These are phyloP conservation scores for Carassius auratus DNA, from an alignment of 2,113 vertebrate genomes.

Conservation along the genomic window DNA sequence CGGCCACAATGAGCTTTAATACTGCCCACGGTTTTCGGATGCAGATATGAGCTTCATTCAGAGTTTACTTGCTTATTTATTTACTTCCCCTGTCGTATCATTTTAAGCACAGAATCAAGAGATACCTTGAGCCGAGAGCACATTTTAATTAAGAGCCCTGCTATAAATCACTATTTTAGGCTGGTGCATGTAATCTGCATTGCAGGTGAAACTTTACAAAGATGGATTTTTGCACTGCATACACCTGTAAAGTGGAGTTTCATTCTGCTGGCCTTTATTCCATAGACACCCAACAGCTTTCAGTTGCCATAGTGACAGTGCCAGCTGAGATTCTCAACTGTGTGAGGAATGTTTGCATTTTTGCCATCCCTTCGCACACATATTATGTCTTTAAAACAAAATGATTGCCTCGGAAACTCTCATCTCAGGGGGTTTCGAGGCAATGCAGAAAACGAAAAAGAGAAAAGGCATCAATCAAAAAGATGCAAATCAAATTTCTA, in stretches of 20 bases:
- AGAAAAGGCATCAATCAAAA: slow-evolving; percentile 11
- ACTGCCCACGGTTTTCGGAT: slow-evolving; percentile 62
- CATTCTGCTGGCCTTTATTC: slow-evolving; percentile 1
- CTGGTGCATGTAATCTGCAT: neutral
- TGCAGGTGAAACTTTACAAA: slow-evolving; percentile 4
- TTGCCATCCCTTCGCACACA: neutral
- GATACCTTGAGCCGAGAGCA: slow-evolving; percentile 29
- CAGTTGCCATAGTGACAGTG: slow-evolving; percentile 60
- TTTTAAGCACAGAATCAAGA: neutral
- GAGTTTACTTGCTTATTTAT: slow-evolving; percentile 54
- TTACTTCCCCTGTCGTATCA: slow-evolving; percentile 22
- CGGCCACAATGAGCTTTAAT: slow-evolving; percentile 63
- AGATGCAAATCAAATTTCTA: neutral
- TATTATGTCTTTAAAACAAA: slow-evolving; percentile 6
- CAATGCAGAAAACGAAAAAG: neutral
- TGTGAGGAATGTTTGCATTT: slow-evolving; percentile 19
- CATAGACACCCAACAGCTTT: slow-evolving; percentile 46
- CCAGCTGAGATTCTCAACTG: slow-evolving; percentile 23
- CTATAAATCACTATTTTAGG: slow-evolving; percentile 30
- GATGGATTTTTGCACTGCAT: neutral
- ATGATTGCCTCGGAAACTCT: slow-evolving; percentile 3
- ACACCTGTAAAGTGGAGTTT: slow-evolving; percentile 34
- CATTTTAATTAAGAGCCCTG: slow-evolving; percentile 30
- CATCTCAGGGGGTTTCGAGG: neutral
- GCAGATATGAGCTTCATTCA: slow-evolving; percentile 65